Evolutionary conservation across 37 sponge, comb jelly and placozoan species (phyloP).

Genomic region (Beroe forskalii): DNA sequence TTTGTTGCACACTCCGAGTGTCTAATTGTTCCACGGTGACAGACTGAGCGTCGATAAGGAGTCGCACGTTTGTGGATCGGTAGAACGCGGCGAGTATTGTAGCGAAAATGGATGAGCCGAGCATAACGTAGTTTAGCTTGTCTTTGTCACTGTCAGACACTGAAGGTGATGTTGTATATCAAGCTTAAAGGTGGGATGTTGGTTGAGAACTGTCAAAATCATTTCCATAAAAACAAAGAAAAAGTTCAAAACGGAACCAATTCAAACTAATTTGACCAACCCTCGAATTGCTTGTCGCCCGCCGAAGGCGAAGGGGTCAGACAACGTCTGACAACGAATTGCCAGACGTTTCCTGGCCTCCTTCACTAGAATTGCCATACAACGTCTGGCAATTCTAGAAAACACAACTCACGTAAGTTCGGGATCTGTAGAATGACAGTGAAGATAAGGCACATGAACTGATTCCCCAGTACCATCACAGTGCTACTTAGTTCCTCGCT

Average conservation of each 20-base stretch:
- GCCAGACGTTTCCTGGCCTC: too few species aligned
- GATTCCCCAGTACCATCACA: slow-evolving; percentile 47
- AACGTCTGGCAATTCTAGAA: too few species aligned
- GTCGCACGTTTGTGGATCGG: neutral
- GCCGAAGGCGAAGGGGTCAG: too few species aligned
- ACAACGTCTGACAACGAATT: too few species aligned
- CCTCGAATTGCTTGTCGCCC: too few species aligned
- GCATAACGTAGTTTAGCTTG: slow-evolving; percentile 48
- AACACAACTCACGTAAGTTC: neutral
- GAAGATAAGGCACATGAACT: slow-evolving; percentile 38
- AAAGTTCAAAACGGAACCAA: too few species aligned
- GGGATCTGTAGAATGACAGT: slow-evolving; percentile 16
- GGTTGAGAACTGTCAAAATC: too few species aligned
- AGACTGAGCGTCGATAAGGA: slow-evolving; percentile 9
- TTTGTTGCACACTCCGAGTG: slow-evolving; percentile 49
- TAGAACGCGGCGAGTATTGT: neutral
- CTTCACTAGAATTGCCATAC: too few species aligned
- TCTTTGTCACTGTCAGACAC: slow-evolving; percentile 51
- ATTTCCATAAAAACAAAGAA: too few species aligned
- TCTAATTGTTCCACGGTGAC: slow-evolving; percentile 41
- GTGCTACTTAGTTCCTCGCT: slow-evolving; percentile 59
- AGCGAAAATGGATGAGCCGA: neutral
- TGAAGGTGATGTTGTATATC: neutral
- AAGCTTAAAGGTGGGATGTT: too few species aligned
- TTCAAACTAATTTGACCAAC: too few species aligned